A percentile compares a stretch with the other conserved stretches of the same genome.
Conservation (phyloP, 2,888 invertebrate genomes). For the Spatulosminthurus flaviceps region DNA sequence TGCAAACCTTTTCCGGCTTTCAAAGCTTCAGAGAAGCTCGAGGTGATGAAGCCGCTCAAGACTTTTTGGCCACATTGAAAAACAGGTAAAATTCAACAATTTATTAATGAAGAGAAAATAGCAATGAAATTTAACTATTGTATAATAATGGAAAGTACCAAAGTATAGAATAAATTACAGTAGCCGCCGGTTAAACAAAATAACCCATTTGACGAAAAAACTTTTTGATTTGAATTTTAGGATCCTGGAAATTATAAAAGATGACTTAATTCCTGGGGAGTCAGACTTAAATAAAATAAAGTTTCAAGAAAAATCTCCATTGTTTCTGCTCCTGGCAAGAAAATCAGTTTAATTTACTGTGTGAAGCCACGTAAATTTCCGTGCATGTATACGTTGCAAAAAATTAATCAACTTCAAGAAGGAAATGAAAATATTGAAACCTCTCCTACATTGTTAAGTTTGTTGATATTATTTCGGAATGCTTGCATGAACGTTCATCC, state of each 20-base stretch:
- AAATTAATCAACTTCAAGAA: too few relatives aligned
- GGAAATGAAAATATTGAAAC: too few relatives aligned
- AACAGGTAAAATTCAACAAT: background rate
- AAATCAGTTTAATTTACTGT: background rate
- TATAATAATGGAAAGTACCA: too few relatives aligned
- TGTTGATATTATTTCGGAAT: too few relatives aligned
- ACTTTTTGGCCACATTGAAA: background rate
- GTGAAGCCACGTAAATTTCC: too few relatives aligned
- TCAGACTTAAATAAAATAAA: background rate
- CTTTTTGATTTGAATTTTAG: background rate
- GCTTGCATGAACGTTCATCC: too few relatives aligned
- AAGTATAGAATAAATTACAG: background rate
- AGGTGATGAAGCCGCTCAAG: slow-evolving; percentile 3
- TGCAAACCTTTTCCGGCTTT: background rate
- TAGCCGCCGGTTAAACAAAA: background rate
- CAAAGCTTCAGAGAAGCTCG: background rate
- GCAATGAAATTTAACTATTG: background rate
- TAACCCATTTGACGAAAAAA: background rate
- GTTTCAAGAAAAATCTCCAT: background rate
- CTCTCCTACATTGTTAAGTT: too few relatives aligned
- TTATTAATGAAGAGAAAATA: background rate
- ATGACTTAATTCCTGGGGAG: background rate
- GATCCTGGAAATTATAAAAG: background rate
- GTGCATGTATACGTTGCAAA: too few relatives aligned
- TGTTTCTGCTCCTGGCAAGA: background rate